Evolutionary conservation across 1,140 invertebrate species (phyloP), one percentile per base, ranked within the genome.

Genomic region (Telenomus remus): DNA sequence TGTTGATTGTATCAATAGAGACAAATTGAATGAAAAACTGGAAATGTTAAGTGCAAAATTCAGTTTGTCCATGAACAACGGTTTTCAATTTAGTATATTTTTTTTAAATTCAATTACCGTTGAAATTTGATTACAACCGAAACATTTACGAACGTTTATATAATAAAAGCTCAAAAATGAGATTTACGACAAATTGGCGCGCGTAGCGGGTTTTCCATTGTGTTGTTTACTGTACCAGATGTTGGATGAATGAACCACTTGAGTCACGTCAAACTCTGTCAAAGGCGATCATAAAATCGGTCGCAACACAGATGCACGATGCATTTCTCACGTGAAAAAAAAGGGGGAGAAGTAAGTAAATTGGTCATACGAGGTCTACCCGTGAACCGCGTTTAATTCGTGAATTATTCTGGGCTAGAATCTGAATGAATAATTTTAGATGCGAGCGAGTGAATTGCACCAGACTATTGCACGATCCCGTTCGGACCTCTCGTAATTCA

Each of bases 391-490:
- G 19, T 27, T 3, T 13, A 35, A 47, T 54, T 14, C 60, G 14
- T 47, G 37, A 64, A 53, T 54, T 47, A 56, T 66, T 57, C 35
- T 7, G 19, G 53, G 43, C 47, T 46, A n/a, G n/a, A 7, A 16
- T n/a, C 34, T 60, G 65, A 60, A 69, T 69, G 65, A 69, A 69
- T 60, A 60, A 69, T 60, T 69, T 59, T 59, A 59, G 65, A 68
- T 19, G n/a, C 54, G 42, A 19, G 1, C 19, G 42, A 54, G 64
- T 68, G 51, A 68, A 59, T 68, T 53, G 53, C 42, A 39, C 65
- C 53, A 59, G 39, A 54, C 53, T 16, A 66, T 46, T 53, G 27
- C 48, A 35, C 48, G 14, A 46, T 47, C 39, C n/a, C 48, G 53
- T 59, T 68, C 48, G 56, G 8, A 49, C 43, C n/a, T 39, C 9